Conservation (phyloP, 2,888 invertebrate genomes). For the Pachliopta kotzebuea region DNA sequence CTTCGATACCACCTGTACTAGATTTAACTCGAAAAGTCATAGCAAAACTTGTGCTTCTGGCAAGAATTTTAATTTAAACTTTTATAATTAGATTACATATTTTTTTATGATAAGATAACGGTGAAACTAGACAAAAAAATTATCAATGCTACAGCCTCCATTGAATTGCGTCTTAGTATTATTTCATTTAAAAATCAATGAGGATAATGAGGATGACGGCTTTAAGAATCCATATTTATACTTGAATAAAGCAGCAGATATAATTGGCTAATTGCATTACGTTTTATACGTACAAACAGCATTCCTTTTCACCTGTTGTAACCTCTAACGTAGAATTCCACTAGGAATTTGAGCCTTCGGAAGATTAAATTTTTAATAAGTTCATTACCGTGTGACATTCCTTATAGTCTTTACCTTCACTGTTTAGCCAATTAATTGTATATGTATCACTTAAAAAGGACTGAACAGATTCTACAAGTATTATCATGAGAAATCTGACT, state of each 20-base stretch:
- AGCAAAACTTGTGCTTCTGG: too few species aligned
- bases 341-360: neutral
- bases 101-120: too few species aligned
- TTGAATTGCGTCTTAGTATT: too few species aligned
- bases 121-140: too few species aligned
- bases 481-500: neutral
- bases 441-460: neutral
- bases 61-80: too few species aligned
- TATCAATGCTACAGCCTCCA: too few species aligned
- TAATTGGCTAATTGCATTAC: neutral
- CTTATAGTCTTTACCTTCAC: neutral
- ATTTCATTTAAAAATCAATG: neutral
- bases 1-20: too few species aligned
- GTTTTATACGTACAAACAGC: neutral
- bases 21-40: too few species aligned
- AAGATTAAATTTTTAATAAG: slow-evolving; percentile 2
- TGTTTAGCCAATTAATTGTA: neutral
- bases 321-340: neutral
- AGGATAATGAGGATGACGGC: neutral
- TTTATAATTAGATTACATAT: too few species aligned
- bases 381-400: neutral
- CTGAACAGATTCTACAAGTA: too few species aligned
- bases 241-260: neutral
- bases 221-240: neutral
- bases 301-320: too few species aligned